Percentiles rank a stretch among this genome's conserved stretches.
phyloP scores from a whole-genome alignment of 2,113 vertebrate species.

The Sorex fumeus region DNA sequence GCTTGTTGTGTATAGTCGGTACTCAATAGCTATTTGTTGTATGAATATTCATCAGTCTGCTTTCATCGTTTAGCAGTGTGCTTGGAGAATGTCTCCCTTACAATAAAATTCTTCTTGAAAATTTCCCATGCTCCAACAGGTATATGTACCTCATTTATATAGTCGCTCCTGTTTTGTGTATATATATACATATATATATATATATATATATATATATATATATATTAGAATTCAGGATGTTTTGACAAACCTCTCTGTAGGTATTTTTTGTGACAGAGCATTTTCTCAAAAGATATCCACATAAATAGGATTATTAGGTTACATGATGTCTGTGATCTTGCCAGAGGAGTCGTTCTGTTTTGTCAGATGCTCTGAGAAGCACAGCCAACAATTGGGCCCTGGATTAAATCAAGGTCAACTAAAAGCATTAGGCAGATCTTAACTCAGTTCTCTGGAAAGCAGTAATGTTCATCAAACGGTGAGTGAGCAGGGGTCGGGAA shows the following conservation, averaged over 20 bases:
- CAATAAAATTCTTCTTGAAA: conserved; percentile 14
- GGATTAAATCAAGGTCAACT: not conserved
- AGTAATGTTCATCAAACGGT: conserved; percentile 55
- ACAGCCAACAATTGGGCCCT: not conserved
- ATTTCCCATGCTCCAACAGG: not conserved
- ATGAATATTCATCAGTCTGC: not conserved
- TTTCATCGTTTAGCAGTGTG: not conserved
- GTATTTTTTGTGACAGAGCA: not conserved
- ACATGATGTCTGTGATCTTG: conserved; percentile 42
- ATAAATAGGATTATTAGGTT: conserved; percentile 19
- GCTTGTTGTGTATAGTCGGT: not conserved
- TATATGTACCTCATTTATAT: not conserved
- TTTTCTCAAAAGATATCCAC: not conserved
- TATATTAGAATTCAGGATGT: conserved; percentile 2
- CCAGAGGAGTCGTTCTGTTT: not conserved
- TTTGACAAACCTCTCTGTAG: not conserved
- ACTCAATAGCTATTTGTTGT: not conserved
- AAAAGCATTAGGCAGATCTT: conserved; percentile 49
- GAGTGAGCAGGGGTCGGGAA: not conserved
- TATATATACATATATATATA: not conserved
- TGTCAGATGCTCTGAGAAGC: conserved; percentile 30
- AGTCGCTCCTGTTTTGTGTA: not conserved
- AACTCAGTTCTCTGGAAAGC: conserved; percentile 37
- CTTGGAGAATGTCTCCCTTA: not conserved
- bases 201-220: not conserved